Evolutionary conservation across 2,797 vertebrate species (phyloP), one percentile per base, ranked within the genome.

Genomic region (Macroramphosus scolopax): DNA sequence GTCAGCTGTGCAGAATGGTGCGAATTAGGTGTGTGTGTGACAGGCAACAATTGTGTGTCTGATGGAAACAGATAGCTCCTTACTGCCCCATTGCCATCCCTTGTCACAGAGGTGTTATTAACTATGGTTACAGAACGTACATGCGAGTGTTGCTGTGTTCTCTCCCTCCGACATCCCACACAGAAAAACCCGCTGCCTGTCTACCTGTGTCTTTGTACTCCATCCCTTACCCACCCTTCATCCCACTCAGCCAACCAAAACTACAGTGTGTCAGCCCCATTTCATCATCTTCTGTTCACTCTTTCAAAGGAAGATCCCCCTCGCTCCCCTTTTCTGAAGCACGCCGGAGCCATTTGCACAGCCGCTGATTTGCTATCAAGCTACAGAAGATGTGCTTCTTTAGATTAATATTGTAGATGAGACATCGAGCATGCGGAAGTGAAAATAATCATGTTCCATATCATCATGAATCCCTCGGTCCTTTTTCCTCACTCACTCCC

Each of bases 221-320:
- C 42, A 57, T 65, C 53, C 58, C 56, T 75, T 66, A 56, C 72
- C 62, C 51, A 70, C 52, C 56, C 71, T 80, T 82, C 75, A 75
- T 80, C 80, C 69, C 72, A 80, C 70, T 59, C 82, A 85, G 64
- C 71, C 81, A 79, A 80, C 75, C 81, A 82, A 83, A 84, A 85
- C 82, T 78, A 75, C 76, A 79, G 75, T 59, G 66, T 87, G 83
- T 86, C 85, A 79, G 64, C 52, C 64, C 51, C 16, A 48, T 83
- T 85, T 86, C 81, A 84, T 86, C 83, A 83, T 78, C 69, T 80
- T 83, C 62, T 63, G 33, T 66, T 69, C 68, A 47, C 53, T 56
- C 69, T 73, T 82, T 82, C 59, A 82, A 78, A 78, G 59, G 36
- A 44, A 66, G 47, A 62, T 33, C 34, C 20, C 30, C 17, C 37